Conservation (phyloP, 2,888 invertebrate species). For the Erebia palarica region DNA sequence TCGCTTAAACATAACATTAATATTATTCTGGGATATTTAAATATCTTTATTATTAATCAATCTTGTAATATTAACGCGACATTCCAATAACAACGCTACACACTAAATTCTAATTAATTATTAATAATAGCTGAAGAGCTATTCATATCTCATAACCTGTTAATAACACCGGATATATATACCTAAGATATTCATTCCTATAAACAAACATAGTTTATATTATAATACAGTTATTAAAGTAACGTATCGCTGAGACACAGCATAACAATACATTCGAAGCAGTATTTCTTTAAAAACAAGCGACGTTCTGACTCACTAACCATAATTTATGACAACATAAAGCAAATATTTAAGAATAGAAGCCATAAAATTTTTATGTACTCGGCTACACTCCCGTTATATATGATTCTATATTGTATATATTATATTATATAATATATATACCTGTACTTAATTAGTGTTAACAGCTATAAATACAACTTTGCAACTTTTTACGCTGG, state of each 20-base stretch:
- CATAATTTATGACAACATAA: too few species aligned
- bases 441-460: too few species aligned
- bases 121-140: background rate
- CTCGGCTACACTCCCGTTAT: too few species aligned
- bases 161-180: background rate
- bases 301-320: too few species aligned
- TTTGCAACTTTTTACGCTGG: too few species aligned
- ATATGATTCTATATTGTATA: too few species aligned
- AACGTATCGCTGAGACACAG: background rate
- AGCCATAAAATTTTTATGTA: too few species aligned
- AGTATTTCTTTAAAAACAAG: background rate
- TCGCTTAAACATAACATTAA: too few species aligned
- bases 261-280: background rate
- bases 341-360: too few species aligned
- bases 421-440: too few species aligned
- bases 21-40: too few species aligned
- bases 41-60: background rate
- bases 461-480: too few species aligned
- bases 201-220: background rate
- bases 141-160: background rate
- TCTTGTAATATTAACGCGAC: background rate
- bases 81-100: background rate
- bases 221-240: background rate
- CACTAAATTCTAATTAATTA: background rate
- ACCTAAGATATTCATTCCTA: background rate